A percentile compares a stretch with the other conserved stretches of the same genome.
These are phyloP conservation scores for Furnarius figulus DNA, from an alignment of 2,113 vertebrate species.

Conservation along the genomic window DNA sequence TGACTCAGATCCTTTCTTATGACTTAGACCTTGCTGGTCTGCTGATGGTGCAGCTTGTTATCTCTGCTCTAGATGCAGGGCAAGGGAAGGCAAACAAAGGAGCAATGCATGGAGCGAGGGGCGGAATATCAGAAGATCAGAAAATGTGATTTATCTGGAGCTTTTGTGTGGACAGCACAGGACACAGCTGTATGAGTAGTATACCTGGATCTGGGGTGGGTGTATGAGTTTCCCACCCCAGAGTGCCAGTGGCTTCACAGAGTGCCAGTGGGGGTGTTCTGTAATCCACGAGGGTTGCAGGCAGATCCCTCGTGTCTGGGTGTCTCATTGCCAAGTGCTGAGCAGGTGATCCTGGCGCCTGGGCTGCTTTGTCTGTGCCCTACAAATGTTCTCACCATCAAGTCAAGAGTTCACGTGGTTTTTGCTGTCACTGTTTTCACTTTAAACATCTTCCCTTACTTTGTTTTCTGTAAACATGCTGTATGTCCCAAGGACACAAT, in stretches of 20 bases:
- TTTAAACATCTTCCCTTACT: background rate
- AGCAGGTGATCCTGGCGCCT: background rate
- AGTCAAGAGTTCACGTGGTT: background rate
- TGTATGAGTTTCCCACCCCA: background rate
- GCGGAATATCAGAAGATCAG: background rate
- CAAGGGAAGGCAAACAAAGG: slow-evolving; percentile 6
- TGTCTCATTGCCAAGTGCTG: background rate
- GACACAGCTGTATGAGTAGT: background rate
- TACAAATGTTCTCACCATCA: background rate
- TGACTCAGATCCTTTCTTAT: slow-evolving; percentile 59
- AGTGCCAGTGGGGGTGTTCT: background rate
- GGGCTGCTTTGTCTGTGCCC: background rate
- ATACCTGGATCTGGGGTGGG: background rate
- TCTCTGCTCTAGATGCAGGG: background rate
- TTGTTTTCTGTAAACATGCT: background rate
- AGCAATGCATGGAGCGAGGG: background rate
- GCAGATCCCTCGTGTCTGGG: background rate
- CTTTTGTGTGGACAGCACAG: background rate
- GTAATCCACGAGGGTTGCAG: background rate
- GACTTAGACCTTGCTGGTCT: slow-evolving; percentile 32
- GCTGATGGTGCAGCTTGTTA: slow-evolving; percentile 44
- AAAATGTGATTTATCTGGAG: background rate
- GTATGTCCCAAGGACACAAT: background rate
- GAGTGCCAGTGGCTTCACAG: background rate
- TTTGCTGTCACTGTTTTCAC: background rate